These are phyloP conservation scores for Felis catus DNA, from an alignment of 2,113 vertebrate genomes.

Conservation along the genomic window DNA sequence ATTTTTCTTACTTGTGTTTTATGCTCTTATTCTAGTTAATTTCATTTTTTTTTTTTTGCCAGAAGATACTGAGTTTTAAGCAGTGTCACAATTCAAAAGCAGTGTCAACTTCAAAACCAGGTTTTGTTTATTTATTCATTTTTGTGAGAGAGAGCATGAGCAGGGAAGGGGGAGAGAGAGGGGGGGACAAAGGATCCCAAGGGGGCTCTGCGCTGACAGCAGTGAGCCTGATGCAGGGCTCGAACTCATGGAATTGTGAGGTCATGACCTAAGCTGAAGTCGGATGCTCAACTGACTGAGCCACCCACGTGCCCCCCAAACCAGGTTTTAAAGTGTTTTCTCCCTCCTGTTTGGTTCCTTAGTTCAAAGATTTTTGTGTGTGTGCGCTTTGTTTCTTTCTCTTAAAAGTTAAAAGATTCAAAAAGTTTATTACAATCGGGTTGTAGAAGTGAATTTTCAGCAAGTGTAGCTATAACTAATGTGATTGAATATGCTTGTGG, in stretches of 20 bases:
- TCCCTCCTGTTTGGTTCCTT: neutral
- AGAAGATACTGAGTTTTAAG: constrained; percentile 35
- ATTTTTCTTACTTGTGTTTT: constrained; percentile 9
- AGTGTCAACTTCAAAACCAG: neutral
- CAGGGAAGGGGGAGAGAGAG: too few species aligned
- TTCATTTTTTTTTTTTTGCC: neutral
- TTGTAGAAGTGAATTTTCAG: neutral
- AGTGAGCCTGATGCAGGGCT: too few species aligned
- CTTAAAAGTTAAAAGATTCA: constrained; percentile 27
- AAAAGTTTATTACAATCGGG: neutral
- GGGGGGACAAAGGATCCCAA: too few species aligned
- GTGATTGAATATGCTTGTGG: neutral
- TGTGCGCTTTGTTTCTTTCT: neutral
- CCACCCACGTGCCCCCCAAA: neutral
- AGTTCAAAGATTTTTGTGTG: constrained; percentile 25
- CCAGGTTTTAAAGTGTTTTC: constrained; percentile 9
- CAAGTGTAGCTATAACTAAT: neutral
- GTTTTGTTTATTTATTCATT: neutral
- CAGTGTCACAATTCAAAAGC: neutral
- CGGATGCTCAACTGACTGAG: too few species aligned
- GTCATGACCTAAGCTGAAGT: too few species aligned
- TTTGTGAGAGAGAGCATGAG: too few species aligned
- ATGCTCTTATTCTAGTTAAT: neutral
- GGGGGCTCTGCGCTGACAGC: too few species aligned
- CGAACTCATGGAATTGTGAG: too few species aligned